Evolutionary conservation across 2,888 invertebrate species (phyloP), one percentile per base, ranked within the genome.

Genomic region (Mamestra brassicae): DNA sequence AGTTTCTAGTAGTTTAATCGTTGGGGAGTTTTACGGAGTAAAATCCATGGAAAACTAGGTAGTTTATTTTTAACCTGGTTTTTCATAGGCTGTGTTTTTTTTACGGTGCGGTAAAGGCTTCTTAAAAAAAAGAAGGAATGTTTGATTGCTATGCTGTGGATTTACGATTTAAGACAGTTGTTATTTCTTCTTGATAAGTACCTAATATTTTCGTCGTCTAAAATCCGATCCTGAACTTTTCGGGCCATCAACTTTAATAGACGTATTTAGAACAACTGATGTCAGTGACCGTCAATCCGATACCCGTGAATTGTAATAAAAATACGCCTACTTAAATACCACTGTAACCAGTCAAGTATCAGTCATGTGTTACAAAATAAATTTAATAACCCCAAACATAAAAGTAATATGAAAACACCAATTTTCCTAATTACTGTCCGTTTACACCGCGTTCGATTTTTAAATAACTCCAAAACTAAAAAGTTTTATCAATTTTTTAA

Each of bases 381-480:
- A 15, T 17, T 17, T 17, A 52, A 15, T 52, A 52, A 52, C 52
- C 17, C 7, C 52, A 13, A 47, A 47, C 13, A 13, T 15, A 47
- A 47, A 47, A 47, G 13, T 17, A 52, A 17, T 52, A 17, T 17
- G 7, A 17, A 17, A 6, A 15, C 57, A 57, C 17, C 1, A 68
- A 54, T 38, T 47, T 65, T 45, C 57, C 15, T 17, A 64, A 58
- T 55, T 73, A 65, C 17, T 42, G 65, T 42, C 52, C 26, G 8
- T 42, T 57, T 47, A 61, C 38, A 65, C 2, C 6, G 11, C 36
- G 38, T 64, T 77, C 74, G 26, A 72, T 58, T 67, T 83, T 83
- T 13, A 69, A 83, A 75, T 60, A 38, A 65, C 55, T 50, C n/a
- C 7, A 52, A 77, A 58, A 68, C 26, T 36, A 66, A 72, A 77